phyloP scores from a whole-genome alignment of 92 coral and sea anemone species.

The Scolanthus callimorphus region DNA sequence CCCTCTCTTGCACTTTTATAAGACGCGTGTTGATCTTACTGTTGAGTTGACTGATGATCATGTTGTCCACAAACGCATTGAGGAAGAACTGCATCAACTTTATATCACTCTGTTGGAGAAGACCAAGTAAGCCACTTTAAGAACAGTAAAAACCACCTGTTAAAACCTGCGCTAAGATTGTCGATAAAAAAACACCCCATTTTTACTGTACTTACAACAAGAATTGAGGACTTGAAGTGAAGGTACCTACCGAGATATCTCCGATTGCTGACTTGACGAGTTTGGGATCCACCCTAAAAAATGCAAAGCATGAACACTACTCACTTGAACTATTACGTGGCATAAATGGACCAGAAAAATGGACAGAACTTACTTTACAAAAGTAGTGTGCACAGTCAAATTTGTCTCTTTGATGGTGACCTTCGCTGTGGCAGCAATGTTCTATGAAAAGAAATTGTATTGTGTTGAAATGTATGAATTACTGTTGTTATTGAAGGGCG shows the following conservation, averaged over 20 bases:
- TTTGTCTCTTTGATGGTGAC: conserved; percentile 56
- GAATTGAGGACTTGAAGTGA: too few species aligned
- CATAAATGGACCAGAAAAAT: too few species aligned
- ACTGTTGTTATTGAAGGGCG: too few species aligned
- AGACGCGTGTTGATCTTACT: conserved; percentile 30
- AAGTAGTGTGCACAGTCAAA: conserved; percentile 53
- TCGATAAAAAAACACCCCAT: neutral
- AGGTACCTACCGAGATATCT: conserved; percentile 79
- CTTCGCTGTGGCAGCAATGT: conserved; percentile 54
- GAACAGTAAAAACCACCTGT: too few species aligned
- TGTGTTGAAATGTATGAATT: too few species aligned
- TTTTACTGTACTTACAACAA: too few species aligned
- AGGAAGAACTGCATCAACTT: conserved; percentile 62
- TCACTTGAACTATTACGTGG: neutral
- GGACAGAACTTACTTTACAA: conserved; percentile 59
- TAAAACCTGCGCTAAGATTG: too few species aligned
- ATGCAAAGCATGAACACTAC: neutral
- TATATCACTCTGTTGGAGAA: conserved; percentile 55
- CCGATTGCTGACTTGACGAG: conserved; percentile 75
- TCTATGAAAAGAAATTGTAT: too few species aligned
- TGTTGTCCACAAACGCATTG: conserved; percentile 63
- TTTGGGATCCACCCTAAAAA: conserved; percentile 30
- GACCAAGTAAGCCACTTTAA: too few species aligned
- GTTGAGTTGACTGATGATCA: conserved; percentile 69
- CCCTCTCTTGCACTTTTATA: neutral